Base-by-base conservation (phyloP, 1,140 invertebrate genomes). In the Hylaeus volcanicus region DNA sequence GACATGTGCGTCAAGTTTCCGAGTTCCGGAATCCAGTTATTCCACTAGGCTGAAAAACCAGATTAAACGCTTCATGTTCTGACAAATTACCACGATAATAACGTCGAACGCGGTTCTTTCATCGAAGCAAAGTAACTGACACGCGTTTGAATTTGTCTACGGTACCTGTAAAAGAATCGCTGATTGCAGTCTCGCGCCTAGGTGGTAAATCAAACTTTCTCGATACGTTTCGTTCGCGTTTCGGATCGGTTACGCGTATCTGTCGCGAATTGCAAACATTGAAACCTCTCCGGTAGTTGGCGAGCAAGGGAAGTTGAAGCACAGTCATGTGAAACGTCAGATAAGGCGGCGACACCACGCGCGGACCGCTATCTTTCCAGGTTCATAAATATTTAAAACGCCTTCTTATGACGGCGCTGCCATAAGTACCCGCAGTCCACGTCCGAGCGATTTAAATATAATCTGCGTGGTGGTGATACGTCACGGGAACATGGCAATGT, bases 371-470 rank as follows among this genome's bases (percentile, higher is more conserved):
- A 85, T 86, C 85, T 86, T 64, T 61, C 55, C 48, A 45, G 61
- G 66, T 87, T 90, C 87, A 89, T 90, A 89, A 90, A 90, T 90
- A 90, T 89, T 89, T 88, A 90, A 88, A 45, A 70, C 87, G 71
- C 73, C 63, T 69, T 73, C 78, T 80, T 87, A 84, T 84, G 85
- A 87, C 79, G 58, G 69, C 43, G 60, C 12, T 73, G 73, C 66
- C 74, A 71, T 79, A 76, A 84, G 77, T 79, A 75, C 69, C 63
- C 45, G 79, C 56, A 64, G 63, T 65, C 51, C 53, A 79, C 65
- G 77, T 80, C 41, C 60, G 14, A 79, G 64, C 63, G 68, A 87
- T 87, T 88, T 88, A 79, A 88, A 91, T 90, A 88, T 90, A 90
- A 90, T 88, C 82, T 81, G 79, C 79, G 86, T 82, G 82, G 79